Evolutionary conservation across 2,797 vertebrate species (phyloP), one percentile per base, ranked within the genome.

Genomic region (Sorex maritimensis): DNA sequence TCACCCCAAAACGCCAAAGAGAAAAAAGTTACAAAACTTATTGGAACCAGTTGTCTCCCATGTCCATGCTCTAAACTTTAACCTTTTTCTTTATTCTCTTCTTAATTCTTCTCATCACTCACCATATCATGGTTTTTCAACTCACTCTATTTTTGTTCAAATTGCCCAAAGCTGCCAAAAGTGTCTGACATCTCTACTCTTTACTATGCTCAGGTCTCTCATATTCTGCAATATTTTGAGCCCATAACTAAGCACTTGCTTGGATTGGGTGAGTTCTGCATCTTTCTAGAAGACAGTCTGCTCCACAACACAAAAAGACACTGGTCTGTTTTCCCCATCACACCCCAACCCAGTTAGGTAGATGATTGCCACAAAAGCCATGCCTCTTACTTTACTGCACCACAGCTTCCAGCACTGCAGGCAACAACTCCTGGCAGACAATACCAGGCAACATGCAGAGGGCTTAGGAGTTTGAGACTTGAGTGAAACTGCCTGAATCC

Each of bases 91-190:
- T 77, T 19, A 28, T 8, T 78, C 38, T 81, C 28, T 87, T 81
- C 34, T 71, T 85, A 82, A 95, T 3, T 88, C 69, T 52, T 41
- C 13, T 55, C 19, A 65, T 13, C 4, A 34, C n/a, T 30, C 15
- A 13, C 41, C 58, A 52, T 17, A 52, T 75, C 14, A 49, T 6
- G 52, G 28, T n/a, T 23, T 61, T 85, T 83, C 13, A 46, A 41
- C 34, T 87, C 11, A 58, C 11, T 55, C 63, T 94, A 30, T 63
- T 34, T 93, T 83, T 73, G 19, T 34, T 86, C 34, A 81, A 55
- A 28, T 65, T 88, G 34, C 49, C 88, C 73, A 87, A 28, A 52
- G 52, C 49, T 84, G 2, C 14, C 26, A 28, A 75, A 71, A 17
- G 38, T 8, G 44, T 28, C n/a, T 71, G 58, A 58, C 26, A 78